These are phyloP conservation scores for Hydropotes inermis DNA, from an alignment of 2,113 vertebrate species.

Conservation along the genomic window DNA sequence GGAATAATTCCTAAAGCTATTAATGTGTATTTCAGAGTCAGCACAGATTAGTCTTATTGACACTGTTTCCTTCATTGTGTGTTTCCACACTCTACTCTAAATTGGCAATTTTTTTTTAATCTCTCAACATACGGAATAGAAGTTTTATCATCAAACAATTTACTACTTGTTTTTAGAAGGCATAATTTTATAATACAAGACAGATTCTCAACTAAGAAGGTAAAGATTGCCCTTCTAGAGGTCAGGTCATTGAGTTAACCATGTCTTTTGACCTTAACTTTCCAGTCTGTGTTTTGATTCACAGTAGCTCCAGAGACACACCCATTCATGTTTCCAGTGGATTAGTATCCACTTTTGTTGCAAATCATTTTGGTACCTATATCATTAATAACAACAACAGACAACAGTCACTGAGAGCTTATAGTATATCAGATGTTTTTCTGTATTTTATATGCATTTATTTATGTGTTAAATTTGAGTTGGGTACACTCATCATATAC, in stretches of 20 bases:
- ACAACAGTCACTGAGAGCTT: neutral
- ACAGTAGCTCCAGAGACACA: neutral
- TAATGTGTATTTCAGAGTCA: slow-evolving; percentile 65
- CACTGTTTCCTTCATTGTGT: slow-evolving; percentile 19
- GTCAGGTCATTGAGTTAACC: neutral
- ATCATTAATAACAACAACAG: neutral
- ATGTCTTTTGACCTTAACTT: neutral
- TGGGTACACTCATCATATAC: neutral
- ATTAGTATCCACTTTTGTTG: neutral
- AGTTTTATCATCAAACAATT: neutral
- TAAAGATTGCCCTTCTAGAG: neutral
- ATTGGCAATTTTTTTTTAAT: neutral
- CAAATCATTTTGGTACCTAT: neutral
- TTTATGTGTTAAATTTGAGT: neutral
- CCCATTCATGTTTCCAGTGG: neutral
- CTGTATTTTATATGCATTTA: neutral
- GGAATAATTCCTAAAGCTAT: slow-evolving; percentile 72
- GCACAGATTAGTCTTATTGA: slow-evolving; percentile 38
- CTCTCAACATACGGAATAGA: neutral
- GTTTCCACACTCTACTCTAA: slow-evolving; percentile 47
- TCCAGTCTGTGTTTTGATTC: neutral
- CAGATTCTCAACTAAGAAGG: neutral
- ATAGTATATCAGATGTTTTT: neutral
- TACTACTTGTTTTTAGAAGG: neutral
- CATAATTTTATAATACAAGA: neutral